These are phyloP conservation scores for Vulpes ferrilata DNA, from an alignment of 2,113 vertebrate genomes.

Conservation along the genomic window DNA sequence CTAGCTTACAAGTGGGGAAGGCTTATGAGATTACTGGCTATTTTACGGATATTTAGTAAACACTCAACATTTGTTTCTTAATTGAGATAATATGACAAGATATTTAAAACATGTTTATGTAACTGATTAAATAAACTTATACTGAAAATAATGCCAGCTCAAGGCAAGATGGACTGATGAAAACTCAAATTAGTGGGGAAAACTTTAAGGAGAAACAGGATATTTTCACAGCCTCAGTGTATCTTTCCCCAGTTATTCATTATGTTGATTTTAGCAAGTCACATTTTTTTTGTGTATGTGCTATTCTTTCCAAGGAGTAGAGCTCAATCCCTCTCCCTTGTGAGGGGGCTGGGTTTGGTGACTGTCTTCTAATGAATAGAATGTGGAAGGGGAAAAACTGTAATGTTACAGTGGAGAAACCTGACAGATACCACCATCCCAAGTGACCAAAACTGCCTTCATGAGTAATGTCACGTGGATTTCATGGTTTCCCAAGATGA, in stretches of 20 bases:
- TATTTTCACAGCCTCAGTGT: not conserved
- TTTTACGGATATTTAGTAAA: constrained; percentile 41
- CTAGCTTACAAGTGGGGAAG: not conserved
- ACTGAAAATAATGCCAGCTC: constrained; percentile 5
- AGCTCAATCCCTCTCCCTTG: not conserved
- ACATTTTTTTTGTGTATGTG: not conserved
- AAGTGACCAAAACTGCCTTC: not conserved
- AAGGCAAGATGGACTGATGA: constrained; percentile 37
- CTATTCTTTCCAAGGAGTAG: not conserved
- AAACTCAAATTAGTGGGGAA: not conserved
- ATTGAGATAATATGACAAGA: constrained; percentile 44
- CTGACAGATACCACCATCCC: not conserved
- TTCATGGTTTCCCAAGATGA: not conserved
- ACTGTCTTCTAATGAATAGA: not conserved
- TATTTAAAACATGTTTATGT: constrained; percentile 47
- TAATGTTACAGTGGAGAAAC: not conserved
- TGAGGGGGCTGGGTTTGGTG: too few relatives aligned
- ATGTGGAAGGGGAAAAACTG: not conserved
- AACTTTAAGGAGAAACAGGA: not conserved
- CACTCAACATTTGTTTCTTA: constrained; percentile 45
- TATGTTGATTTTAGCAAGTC: constrained; percentile 32
- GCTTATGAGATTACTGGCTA: not conserved
- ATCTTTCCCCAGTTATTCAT: not conserved
- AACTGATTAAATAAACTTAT: constrained; percentile 27
- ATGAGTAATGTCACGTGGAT: not conserved